These are phyloP conservation scores for Tachina lurida DNA, from an alignment of 2,888 invertebrate genomes.

Conservation along the genomic window DNA sequence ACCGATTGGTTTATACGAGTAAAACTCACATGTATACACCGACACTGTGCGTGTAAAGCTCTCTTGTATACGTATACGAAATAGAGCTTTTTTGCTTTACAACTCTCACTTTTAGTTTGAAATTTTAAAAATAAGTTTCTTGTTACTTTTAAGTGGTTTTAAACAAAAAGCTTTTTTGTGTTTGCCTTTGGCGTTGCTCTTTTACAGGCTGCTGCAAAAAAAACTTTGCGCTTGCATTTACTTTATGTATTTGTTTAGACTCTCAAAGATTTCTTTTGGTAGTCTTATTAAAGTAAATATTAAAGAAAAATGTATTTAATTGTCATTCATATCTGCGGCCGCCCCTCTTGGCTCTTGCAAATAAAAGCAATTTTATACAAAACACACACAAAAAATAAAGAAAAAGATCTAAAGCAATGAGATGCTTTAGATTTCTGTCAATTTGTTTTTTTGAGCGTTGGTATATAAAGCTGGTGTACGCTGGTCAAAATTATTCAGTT, in stretches of 20 bases:
- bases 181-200: conserved; percentile 42
- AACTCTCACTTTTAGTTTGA: conserved; percentile 66
- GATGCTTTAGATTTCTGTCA: conserved; percentile 72
- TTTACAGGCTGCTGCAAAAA: conserved; percentile 58
- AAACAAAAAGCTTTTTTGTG: conserved; percentile 53
- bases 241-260: conserved; percentile 18
- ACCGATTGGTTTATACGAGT: conserved; percentile 29
- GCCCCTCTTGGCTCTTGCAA: conserved; percentile 28
- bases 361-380: conserved; percentile 22
- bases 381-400: conserved; percentile 17
- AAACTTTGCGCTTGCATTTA: conserved; percentile 19
- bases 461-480: conserved; percentile 82
- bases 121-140: not conserved
- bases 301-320: conserved; percentile 54
- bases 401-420: conserved; percentile 55
- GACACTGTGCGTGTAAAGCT: conserved; percentile 71
- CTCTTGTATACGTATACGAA: conserved; percentile 70
- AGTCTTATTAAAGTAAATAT: conserved; percentile 9
- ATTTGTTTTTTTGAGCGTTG: conserved; percentile 66
- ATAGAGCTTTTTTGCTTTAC: conserved; percentile 63
- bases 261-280: conserved; percentile 51
- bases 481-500: conserved; percentile 83
- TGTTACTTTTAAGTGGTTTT: not conserved
- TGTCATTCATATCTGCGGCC: conserved; percentile 13
- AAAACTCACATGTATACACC: conserved; percentile 69